Base-by-base conservation (phyloP, 2,113 vertebrate genomes). In the Erinaceus europaeus region DNA sequence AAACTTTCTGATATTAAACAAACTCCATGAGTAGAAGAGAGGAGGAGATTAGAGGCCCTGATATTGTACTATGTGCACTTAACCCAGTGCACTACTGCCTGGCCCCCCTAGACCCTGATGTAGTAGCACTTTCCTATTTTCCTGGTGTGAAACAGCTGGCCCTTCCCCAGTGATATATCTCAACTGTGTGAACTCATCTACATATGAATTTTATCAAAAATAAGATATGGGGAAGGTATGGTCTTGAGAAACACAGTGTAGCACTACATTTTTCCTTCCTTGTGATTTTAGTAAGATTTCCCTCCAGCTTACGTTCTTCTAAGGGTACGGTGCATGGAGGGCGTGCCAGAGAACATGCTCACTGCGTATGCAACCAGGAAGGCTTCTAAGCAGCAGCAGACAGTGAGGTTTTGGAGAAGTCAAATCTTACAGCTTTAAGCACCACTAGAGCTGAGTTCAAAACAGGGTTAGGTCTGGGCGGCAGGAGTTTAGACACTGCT, bases 371-470 rank as follows among this genome's bases (percentile, higher is more conserved):
- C n/a, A n/a, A 59, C n/a, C 57, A 59, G 12, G 25, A 57, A 59
- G 29, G 25, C 13, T 29, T 59, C 27, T 59, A 25, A 29, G 29
- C 29, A 59, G n/a, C 29, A 15, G 12, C 4, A 59, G 14, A 29
- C 25, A n/a, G n/a, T 15, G 13, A 59, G 57, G 57, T 59, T 59
- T 59, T 25, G 25, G 23, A n/a, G 29, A 29, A n/a, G 57, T 59
- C 25, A 59, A 53, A 48, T 14, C 5, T 59, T 59, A 59, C 15
- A 59, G n/a, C n/a, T n/a, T n/a, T n/a, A n/a, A n/a, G n/a, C n/a
- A n/a, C n/a, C n/a, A n/a, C n/a, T n/a, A 86, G 15, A 6, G 76
- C 0, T 86, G 8, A 83, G 73, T 82, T 88, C 67, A 90, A 86
- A 94, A 32, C 11, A 78, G 55, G n/a, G 32, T 71, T 50, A 72